Evolutionary conservation across 2,888 invertebrate genomes (phyloP), one percentile per base, ranked within the genome.

Genomic region (Branchellion lobata): DNA sequence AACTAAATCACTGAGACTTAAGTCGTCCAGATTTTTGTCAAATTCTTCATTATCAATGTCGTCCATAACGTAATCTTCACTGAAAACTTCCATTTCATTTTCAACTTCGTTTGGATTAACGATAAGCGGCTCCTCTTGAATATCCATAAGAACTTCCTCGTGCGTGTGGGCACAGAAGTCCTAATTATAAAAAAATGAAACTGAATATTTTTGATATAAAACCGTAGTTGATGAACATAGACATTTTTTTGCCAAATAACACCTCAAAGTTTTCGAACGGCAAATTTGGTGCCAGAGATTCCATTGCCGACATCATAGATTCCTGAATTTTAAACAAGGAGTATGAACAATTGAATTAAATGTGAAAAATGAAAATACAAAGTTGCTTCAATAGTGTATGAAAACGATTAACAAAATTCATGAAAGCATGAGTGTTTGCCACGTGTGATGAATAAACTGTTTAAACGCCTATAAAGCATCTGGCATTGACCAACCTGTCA

Each of bases 181-280:
- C n/a, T n/a, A 8, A 57, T 18, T 57, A n/a, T 57, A 24, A 57
- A 57, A 57, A 24, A 5, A 3, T 24, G 61, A 57, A 57, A 18
- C 5, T 57, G 61, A 57, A 24, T 18, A 57, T 57, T 18, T 57
- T n/a, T 3, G 3, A 5, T 24, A 18, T 24, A 57, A 57, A 24
- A 57, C 21, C 3, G 21, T 57, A 47, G 47, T 47, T 47, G 18
- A 47, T n/a, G n/a, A n/a, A n/a, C n/a, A n/a, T n/a, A n/a, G n/a
- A n/a, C n/a, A n/a, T n/a, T n/a, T n/a, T n/a, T n/a, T n/a, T n/a
- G n/a, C n/a, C n/a, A 5, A 57, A 3, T 14, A 57, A 57, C 14
- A 57, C 61, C 61, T 57, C 61, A 57, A 57, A 57, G 21, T 57
- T n/a, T 57, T 57, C 61, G 24, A 57, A 57, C 5, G 61, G 61